Conservation (phyloP, 2,888 invertebrate species). For the Cetonia aurata region DNA sequence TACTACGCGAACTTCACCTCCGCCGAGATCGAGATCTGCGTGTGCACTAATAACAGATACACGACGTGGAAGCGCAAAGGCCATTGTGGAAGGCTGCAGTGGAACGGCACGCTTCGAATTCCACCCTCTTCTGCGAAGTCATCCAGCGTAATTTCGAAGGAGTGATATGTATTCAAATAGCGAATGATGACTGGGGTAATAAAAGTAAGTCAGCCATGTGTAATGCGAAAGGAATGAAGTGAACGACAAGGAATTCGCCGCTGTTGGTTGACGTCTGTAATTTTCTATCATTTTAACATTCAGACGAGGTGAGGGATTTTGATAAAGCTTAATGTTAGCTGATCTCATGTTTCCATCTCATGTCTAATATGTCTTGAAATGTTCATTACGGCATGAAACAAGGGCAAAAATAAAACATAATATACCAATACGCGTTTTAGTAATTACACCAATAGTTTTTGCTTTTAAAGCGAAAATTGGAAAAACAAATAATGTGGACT, state of each 20-base stretch:
- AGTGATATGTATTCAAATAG: constrained; percentile 35
- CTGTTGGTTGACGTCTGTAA: constrained; percentile 17
- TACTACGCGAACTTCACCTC: constrained; percentile 29
- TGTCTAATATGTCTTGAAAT: too few relatives aligned
- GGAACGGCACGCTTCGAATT: constrained; percentile 11
- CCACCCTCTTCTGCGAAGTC: constrained; percentile 24
- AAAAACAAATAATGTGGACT: too few relatives aligned
- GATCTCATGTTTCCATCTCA: background rate
- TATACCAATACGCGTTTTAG: too few relatives aligned
- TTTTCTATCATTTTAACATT: constrained; percentile 34
- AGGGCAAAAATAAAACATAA: too few relatives aligned
- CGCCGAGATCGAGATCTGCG: constrained; percentile 25
- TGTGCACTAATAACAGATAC: constrained; percentile 20
- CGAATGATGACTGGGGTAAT: constrained; percentile 33
- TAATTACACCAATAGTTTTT: too few relatives aligned
- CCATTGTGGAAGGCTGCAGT: constrained; percentile 22
- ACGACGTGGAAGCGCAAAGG: background rate
- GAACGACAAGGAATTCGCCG: constrained; percentile 8
- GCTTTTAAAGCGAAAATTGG: too few relatives aligned
- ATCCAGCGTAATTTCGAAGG: constrained; percentile 26
- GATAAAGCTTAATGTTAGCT: constrained; percentile 11
- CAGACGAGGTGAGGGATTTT: constrained; percentile 19
- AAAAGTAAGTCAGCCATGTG: constrained; percentile 39
- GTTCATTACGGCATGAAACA: too few relatives aligned
- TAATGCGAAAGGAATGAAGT: constrained; percentile 36